Conservation (phyloP, 2,888 invertebrate species). For the Tanytarsus gracilentus region DNA sequence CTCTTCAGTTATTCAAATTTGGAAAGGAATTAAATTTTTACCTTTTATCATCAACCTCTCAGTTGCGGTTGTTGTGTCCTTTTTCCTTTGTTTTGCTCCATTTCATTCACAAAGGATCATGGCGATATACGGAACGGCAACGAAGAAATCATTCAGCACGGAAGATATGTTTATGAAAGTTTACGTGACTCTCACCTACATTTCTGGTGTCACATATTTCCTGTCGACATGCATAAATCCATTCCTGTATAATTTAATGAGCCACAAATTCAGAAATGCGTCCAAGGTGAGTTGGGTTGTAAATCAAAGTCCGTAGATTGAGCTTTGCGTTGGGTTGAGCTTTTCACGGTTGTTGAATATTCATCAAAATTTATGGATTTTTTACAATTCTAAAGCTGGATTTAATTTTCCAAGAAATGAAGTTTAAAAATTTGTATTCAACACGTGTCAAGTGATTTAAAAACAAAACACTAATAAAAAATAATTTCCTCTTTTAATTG, state of each 20-base stretch:
- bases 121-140: slow-evolving; percentile 57
- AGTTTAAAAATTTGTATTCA: not conserved
- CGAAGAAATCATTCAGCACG: slow-evolving; percentile 38
- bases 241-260: slow-evolving; percentile 61
- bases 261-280: slow-evolving; percentile 59
- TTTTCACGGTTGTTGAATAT: not conserved
- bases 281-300: slow-evolving; percentile 58
- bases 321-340: not conserved
- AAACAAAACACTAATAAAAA: not conserved
- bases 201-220: slow-evolving; percentile 58
- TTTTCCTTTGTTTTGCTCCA: slow-evolving; percentile 81
- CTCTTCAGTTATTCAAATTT: not conserved
- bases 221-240: slow-evolving; percentile 62
- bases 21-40: slow-evolving; percentile 1
- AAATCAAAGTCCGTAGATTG: too few species aligned
- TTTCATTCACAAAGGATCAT: slow-evolving; percentile 85
- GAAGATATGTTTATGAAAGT: slow-evolving; percentile 54
- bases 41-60: slow-evolving; percentile 39
- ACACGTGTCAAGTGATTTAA: not conserved
- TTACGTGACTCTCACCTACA: slow-evolving; percentile 53
- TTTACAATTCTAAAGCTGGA: not conserved
- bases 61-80: slow-evolving; percentile 79
- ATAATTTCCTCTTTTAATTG: not conserved
- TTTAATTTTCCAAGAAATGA: not conserved
- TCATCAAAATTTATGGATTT: not conserved